These are phyloP conservation scores for Dimorphilus gyrociliatus DNA, from an alignment of 2,888 invertebrate genomes.

Conservation along the genomic window DNA sequence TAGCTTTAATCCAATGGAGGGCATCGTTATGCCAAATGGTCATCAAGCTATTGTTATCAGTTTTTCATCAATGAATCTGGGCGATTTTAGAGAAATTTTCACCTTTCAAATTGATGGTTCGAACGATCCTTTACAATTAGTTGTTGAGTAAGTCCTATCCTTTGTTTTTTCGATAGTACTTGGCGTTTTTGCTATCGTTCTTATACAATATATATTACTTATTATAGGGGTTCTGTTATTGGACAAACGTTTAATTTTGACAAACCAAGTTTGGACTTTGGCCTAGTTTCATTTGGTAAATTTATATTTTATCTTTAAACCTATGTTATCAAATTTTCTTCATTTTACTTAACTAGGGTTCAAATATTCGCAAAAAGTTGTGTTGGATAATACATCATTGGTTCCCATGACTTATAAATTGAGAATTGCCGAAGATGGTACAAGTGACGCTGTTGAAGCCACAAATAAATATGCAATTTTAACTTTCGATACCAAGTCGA, in stretches of 20 bases:
- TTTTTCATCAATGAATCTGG: constrained; percentile 29
- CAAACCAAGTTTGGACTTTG: constrained; percentile 33
- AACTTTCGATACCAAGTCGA: constrained; percentile 9
- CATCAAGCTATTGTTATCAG: constrained; percentile 34
- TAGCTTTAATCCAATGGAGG: no score
- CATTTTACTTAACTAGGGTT: constrained; percentile 19
- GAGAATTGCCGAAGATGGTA: constrained; percentile 33
- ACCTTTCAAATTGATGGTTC: constrained; percentile 32
- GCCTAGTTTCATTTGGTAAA: constrained; percentile 33
- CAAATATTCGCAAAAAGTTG: constrained; percentile 20
- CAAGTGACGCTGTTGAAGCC: constrained; percentile 21
- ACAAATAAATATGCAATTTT: constrained; percentile 19
- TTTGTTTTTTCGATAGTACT: no score
- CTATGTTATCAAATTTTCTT: constrained; percentile 2
- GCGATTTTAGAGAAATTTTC: constrained; percentile 35
- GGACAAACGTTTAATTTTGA: constrained; percentile 39
- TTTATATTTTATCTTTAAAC: constrained; percentile 2
- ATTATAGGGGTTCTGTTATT: constrained; percentile 32
- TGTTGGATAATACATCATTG: constrained; percentile 32
- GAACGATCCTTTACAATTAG: no score
- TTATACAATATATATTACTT: no score
- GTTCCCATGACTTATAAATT: constrained; percentile 35
- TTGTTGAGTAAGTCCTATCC: no score
- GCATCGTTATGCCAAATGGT: constrained; percentile 33
- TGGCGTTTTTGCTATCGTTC: no score